Conservation (phyloP, 2,888 invertebrate species). For the Phaedon cochleariae region DNA sequence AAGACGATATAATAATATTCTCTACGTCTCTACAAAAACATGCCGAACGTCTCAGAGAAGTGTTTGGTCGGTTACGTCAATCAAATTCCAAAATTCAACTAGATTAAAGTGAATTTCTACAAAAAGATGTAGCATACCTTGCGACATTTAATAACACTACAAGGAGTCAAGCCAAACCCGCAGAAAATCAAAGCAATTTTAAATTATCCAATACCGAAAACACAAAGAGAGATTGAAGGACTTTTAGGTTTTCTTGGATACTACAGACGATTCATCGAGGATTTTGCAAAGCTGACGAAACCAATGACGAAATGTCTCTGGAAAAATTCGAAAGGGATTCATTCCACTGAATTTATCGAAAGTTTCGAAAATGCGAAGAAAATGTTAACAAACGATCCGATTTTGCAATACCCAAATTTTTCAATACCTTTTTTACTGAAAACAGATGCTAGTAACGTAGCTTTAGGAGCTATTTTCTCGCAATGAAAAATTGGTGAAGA, state of each 20-base stretch:
- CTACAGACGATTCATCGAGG: background rate
- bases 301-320: background rate
- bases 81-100: constrained; percentile 33
- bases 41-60: constrained; percentile 2
- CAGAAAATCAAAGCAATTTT: background rate
- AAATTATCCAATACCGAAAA: background rate
- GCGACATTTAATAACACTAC: constrained; percentile 31
- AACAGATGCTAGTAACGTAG: constrained; percentile 22
- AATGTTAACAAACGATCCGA: background rate
- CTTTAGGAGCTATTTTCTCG: constrained; percentile 19
- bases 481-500: constrained; percentile 10
- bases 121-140: constrained; percentile 34
- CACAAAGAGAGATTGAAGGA: background rate
- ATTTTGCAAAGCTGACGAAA: background rate
- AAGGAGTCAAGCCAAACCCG: background rate
- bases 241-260: background rate
- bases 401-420: constrained; percentile 20
- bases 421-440: constrained; percentile 18
- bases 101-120: constrained; percentile 31
- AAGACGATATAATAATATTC: constrained; percentile 15
- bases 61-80: constrained; percentile 2
- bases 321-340: background rate
- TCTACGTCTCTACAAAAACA: constrained; percentile 48
- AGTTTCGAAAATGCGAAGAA: background rate
- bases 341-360: background rate